A percentile compares a stretch with the other conserved stretches of the same genome.
Evolutionary conservation across 1,140 invertebrate genomes (phyloP).

Genomic region (Monomorium pharaonis): DNA sequence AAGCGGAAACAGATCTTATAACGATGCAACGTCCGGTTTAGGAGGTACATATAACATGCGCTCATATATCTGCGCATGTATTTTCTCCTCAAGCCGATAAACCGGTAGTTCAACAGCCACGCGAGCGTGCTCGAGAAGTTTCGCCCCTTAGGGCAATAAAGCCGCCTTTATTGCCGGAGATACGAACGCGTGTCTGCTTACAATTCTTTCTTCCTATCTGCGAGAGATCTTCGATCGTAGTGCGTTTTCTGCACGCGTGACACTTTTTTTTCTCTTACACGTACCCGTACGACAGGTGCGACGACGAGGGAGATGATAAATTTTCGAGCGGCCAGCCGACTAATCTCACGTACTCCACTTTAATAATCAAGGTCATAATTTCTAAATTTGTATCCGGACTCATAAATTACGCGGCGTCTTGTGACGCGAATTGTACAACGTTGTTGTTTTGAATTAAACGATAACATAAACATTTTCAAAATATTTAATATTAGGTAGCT

Average conservation of each 20-base stretch:
- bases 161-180: slow-evolving; percentile 62
- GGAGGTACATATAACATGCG: neutral
- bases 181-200: slow-evolving; percentile 38
- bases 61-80: slow-evolving; percentile 20
- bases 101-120: slow-evolving; percentile 71
- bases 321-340: neutral
- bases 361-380: slow-evolving; percentile 22
- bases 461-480: too few relatives aligned
- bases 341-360: slow-evolving; percentile 55
- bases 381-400: slow-evolving; percentile 15
- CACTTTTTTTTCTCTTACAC: slow-evolving; percentile 28
- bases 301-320: slow-evolving; percentile 58
- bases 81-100: slow-evolving; percentile 63
- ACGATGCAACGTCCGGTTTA: neutral
- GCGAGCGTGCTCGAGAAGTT: slow-evolving; percentile 64
- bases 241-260: neutral
- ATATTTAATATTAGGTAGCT: neutral
- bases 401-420: neutral
- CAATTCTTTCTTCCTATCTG: neutral
- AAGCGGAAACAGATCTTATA: neutral
- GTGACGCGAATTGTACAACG: neutral
- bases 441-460: too few relatives aligned
- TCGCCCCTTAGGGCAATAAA: slow-evolving; percentile 66
- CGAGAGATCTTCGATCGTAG: slow-evolving; percentile 41
- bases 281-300: neutral